These are phyloP conservation scores for Calonectris borealis DNA, from an alignment of 2,113 vertebrate species.

Conservation along the genomic window DNA sequence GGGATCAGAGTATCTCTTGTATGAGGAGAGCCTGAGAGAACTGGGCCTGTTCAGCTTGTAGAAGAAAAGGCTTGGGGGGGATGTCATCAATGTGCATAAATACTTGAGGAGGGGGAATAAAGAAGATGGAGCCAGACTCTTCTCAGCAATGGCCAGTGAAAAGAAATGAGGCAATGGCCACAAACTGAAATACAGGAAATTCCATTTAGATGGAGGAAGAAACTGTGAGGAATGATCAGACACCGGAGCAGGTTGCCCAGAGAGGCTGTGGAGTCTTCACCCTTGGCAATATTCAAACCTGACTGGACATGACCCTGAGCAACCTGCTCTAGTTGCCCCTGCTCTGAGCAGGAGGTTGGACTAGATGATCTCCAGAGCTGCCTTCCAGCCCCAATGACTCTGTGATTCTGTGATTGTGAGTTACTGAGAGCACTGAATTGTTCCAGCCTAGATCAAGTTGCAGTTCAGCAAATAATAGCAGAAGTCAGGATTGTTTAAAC, in stretches of 20 bases:
- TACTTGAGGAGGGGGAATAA: rapidly evolving
- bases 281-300: neutral
- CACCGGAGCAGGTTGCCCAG: neutral
- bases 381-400: neutral
- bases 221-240: neutral
- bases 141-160: neutral
- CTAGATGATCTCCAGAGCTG: neutral
- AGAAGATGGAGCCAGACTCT: neutral
- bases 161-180: neutral
- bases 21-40: neutral
- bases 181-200: neutral
- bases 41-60: neutral
- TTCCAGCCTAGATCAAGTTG: neutral
- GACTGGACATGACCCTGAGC: neutral
- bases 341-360: neutral
- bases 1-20: neutral
- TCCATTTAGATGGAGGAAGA: neutral
- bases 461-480: conserved; percentile 9
- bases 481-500: conserved; percentile 34
- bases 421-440: neutral
- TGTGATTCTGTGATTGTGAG: neutral
- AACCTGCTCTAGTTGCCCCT: neutral
- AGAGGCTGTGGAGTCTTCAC: neutral
- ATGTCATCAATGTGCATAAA: neutral
- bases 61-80: neutral